A percentile compares a stretch with the other conserved stretches of the same genome.
phyloP scores from a whole-genome alignment of 2,888 invertebrate genomes.

The Calameuta idolon region DNA sequence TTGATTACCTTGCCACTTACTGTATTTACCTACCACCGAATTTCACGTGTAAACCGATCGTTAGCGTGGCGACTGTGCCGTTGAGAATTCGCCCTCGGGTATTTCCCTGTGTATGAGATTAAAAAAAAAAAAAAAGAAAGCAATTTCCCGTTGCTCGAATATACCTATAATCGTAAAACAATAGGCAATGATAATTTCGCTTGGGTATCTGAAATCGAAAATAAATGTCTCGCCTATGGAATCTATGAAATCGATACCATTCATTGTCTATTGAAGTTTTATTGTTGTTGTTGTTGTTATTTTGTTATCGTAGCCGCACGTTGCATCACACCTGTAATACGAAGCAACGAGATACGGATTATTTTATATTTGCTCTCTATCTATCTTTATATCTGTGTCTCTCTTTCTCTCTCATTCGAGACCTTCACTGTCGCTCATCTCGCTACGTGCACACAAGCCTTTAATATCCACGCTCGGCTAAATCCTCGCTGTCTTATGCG shows the following conservation, averaged over 20 bases:
- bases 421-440: constrained; percentile 25
- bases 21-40: neutral
- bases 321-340: neutral
- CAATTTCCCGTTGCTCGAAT: neutral
- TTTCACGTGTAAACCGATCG: neutral
- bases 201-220: neutral
- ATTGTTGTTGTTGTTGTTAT: neutral
- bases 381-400: neutral
- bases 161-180: neutral
- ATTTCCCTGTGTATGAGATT: neutral
- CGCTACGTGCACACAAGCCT: constrained; percentile 26
- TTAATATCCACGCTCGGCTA: constrained; percentile 51
- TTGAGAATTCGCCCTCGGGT: neutral
- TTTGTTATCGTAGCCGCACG: neutral
- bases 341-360: neutral
- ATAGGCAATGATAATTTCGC: neutral
- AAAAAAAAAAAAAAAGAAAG: neutral
- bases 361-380: neutral
- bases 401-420: constrained; percentile 12
- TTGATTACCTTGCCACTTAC: neutral
- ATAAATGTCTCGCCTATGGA: neutral
- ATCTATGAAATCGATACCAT: neutral
- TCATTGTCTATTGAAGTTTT: neutral
- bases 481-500: constrained; percentile 32
- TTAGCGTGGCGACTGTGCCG: neutral